phyloP scores from a whole-genome alignment of 2,113 vertebrate species.

The Prunella himalayana region DNA sequence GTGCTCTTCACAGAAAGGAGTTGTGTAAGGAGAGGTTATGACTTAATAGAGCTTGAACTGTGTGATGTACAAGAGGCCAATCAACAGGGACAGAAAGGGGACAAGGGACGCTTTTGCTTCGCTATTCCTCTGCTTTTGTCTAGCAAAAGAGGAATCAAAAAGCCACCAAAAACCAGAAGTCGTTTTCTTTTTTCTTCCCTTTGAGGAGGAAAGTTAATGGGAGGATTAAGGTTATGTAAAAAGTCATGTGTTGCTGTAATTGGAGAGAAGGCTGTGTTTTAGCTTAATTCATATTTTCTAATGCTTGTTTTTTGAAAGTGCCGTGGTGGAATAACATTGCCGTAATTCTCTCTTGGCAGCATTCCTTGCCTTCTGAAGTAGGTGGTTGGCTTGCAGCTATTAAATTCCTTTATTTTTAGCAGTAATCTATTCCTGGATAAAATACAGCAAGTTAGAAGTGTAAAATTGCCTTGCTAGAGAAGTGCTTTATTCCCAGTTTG shows the following conservation, averaged over 20 bases:
- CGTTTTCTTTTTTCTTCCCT: background rate
- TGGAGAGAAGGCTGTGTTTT: background rate
- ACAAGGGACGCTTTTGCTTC: background rate
- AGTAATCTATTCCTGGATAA: background rate
- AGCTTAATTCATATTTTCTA: background rate
- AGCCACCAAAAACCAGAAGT: background rate
- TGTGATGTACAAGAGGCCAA: background rate
- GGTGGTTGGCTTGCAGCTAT: slow-evolving; percentile 12
- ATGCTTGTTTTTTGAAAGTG: background rate
- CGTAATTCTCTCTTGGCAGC: background rate
- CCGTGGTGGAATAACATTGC: background rate
- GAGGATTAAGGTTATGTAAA: background rate
- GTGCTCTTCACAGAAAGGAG: background rate
- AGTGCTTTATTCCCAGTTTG: background rate
- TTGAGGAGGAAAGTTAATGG: background rate
- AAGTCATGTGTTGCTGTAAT: background rate
- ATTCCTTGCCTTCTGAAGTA: background rate
- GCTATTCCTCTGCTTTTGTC: background rate
- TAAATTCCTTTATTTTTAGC: slow-evolving; percentile 24
- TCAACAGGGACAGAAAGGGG: background rate
- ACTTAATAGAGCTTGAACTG: background rate
- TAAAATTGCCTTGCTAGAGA: background rate
- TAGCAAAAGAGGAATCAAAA: background rate
- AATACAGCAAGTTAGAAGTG: background rate
- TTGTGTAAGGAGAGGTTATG: background rate